Conservation (phyloP, 2,888 invertebrate genomes). For the Ceraclea dissimilis region DNA sequence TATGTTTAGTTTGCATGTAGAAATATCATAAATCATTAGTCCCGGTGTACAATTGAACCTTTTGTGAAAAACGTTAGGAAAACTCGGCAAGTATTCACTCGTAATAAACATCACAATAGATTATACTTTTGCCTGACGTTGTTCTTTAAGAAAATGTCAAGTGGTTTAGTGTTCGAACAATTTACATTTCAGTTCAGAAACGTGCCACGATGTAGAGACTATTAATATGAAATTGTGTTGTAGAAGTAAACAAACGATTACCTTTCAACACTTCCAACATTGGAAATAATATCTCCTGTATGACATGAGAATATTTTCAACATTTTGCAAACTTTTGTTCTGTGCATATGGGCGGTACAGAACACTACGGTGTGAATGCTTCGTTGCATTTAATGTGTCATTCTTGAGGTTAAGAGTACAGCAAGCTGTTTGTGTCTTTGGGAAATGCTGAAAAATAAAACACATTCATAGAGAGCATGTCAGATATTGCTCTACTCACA, state of each 20-base stretch:
- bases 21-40: neutral
- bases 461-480: neutral
- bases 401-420: neutral
- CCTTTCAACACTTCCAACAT: neutral
- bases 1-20: neutral
- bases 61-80: neutral
- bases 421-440: neutral
- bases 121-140: neutral
- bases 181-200: neutral
- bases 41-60: neutral
- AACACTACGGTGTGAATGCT: neutral
- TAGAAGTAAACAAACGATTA: neutral
- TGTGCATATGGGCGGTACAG: neutral
- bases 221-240: neutral
- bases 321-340: neutral
- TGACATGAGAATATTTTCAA: neutral
- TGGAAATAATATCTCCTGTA: neutral
- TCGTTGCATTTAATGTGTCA: conserved; percentile 2
- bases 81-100: neutral
- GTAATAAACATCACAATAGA: neutral
- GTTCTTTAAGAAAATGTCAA: neutral
- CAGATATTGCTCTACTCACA: neutral
- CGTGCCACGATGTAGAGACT: neutral
- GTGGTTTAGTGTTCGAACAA: neutral
- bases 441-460: neutral